A percentile compares a stretch with the other conserved stretches of the same genome.
Conservation (phyloP, 2,888 invertebrate genomes). For the Osmoderma eremita region DNA sequence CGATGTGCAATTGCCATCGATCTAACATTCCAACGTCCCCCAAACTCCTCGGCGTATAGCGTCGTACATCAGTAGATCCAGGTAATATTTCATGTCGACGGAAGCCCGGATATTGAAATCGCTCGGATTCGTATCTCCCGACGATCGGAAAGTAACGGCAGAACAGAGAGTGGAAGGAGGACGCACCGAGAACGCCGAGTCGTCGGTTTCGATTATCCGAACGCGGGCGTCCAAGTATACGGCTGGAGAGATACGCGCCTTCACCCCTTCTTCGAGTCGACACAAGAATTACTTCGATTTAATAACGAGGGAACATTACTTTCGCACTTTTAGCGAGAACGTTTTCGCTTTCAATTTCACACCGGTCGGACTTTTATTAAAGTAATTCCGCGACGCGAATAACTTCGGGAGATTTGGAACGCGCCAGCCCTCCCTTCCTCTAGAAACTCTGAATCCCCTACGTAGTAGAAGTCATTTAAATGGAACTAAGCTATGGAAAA, state of each 20-base stretch:
- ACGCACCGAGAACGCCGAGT: background rate
- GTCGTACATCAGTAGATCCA: background rate
- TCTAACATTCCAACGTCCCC: background rate
- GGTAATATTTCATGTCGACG: constrained; percentile 14
- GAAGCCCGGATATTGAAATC: background rate
- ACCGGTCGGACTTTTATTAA: constrained; percentile 38
- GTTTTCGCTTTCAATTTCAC: constrained; percentile 40
- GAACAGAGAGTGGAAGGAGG: background rate
- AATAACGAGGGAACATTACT: constrained; percentile 31
- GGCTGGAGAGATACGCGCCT: background rate
- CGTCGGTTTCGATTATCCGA: background rate
- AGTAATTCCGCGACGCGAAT: constrained; percentile 23
- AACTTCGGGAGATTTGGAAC: background rate
- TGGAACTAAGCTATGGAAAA: background rate
- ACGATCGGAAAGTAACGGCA: background rate
- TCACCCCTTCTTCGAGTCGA: constrained; percentile 1
- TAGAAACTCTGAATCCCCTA: background rate
- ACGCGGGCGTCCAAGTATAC: too few relatives aligned
- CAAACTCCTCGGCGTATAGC: background rate
- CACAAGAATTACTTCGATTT: constrained; percentile 33
- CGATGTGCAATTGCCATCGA: too few relatives aligned
- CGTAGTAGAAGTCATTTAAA: background rate
- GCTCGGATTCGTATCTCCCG: constrained; percentile 10
- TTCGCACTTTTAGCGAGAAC: constrained; percentile 33
- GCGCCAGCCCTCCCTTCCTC: background rate